Conservation (phyloP, 2,797 vertebrate species). For the Lithobates sylvaticus region DNA sequence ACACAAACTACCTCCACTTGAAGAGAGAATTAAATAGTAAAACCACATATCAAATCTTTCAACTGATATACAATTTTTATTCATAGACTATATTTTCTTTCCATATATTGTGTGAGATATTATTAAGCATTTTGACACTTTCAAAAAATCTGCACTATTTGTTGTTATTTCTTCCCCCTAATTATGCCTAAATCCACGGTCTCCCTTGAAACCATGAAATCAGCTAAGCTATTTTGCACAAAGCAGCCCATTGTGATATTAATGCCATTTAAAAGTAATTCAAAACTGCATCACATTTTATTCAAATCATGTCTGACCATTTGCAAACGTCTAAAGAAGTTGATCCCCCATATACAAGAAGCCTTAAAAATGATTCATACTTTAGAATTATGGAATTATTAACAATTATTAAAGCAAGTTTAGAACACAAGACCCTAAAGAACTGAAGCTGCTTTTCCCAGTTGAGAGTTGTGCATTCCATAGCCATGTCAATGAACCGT, state of each 20-base stretch:
- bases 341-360: background rate
- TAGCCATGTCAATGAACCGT: slow-evolving; percentile 56
- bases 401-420: slow-evolving; percentile 15
- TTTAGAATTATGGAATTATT: slow-evolving; percentile 17
- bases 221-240: slow-evolving; percentile 39
- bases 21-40: background rate
- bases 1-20: background rate
- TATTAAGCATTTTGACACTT: background rate
- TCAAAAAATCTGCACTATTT: background rate
- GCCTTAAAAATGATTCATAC: slow-evolving; percentile 8
- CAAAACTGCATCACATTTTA: slow-evolving; percentile 32
- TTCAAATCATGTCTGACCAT: slow-evolving; percentile 25
- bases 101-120: background rate
- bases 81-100: background rate
- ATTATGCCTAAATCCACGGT: slow-evolving; percentile 31
- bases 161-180: slow-evolving; percentile 39
- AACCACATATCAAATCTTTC: background rate
- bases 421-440: slow-evolving; percentile 30
- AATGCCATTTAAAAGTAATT: slow-evolving; percentile 37
- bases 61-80: background rate
- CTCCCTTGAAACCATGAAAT: slow-evolving; percentile 42
- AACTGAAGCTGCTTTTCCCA: slow-evolving; percentile 39
- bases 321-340: slow-evolving; percentile 8
- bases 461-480: slow-evolving; percentile 40
- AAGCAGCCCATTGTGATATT: slow-evolving; percentile 39